A percentile compares a stretch with the other conserved stretches of the same genome.
Evolutionary conservation across 2,113 vertebrate genomes (phyloP).

Genomic region (Pogonocichla stellata): DNA sequence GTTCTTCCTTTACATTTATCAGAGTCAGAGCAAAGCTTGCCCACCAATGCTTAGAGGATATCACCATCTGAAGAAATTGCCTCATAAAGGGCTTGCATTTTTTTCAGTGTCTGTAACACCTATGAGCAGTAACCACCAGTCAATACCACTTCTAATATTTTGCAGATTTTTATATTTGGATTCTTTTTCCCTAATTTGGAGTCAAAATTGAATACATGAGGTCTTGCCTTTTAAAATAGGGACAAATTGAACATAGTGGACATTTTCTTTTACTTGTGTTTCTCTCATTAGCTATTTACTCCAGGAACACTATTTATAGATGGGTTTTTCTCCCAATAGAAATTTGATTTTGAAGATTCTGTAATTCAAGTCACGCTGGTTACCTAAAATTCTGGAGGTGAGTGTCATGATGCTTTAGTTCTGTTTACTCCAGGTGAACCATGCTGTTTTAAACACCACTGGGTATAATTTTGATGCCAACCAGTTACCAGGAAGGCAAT

Average conservation of each 20-base stretch:
- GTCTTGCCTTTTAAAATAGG: background rate
- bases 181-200: background rate
- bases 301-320: background rate
- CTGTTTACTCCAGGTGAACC: background rate
- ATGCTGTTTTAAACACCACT: background rate
- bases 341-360: background rate
- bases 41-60: background rate
- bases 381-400: background rate
- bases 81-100: background rate
- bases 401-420: background rate
- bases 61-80: background rate
- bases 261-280: background rate
- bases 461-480: background rate
- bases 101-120: background rate
- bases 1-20: background rate
- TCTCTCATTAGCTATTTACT: background rate
- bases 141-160: background rate
- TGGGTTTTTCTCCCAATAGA: background rate
- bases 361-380: background rate
- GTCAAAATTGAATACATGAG: background rate
- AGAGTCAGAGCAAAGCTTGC: background rate
- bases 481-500: background rate
- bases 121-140: background rate
- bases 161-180: background rate
- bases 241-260: fast-evolving